Evolutionary conservation across 2,113 vertebrate species (phyloP), one percentile per base, ranked within the genome.

Genomic region (Xiphophorus couchianus): DNA sequence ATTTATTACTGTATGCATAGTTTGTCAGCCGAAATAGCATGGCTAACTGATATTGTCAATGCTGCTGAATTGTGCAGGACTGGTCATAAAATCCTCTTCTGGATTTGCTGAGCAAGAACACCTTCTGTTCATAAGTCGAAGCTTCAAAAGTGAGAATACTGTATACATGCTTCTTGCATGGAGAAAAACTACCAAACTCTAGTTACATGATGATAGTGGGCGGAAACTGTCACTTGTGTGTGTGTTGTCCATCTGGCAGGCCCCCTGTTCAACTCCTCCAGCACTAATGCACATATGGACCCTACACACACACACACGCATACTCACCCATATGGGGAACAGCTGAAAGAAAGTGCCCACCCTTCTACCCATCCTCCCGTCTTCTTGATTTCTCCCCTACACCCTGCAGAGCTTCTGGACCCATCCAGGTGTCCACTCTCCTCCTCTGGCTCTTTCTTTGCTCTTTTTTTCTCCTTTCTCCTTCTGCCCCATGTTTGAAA

Each of bases 261-360:
- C 90, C 91, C 91, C 90, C 90, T 88, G 90, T 90, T 89, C 80
- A 86, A 84, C 85, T 92, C 92, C 92, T 93, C 90, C 80, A 92
- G 92, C 92, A 90, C 83, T 86, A 78, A 85, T 81, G 88, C 86
- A 75, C 92, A 93, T 92, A 93, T 87, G 88, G 90, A 73, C 83
- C n/a, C 14, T 25, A 48, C 44, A 64, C 82, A 79, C 86, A 84
- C 82, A 77, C 78, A 67, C 78, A 67, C 66, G 61, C 66, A 13
- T 13, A 84, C 80, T 71, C 80, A 81, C 83, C 51, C 74, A 72
- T 78, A 78, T 37, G 73, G 82, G 75, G 82, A 89, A 91, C 92
- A 93, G 92, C 92, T 92, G 92, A 91, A 72, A 75, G 87, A 88
- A 80, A 67, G 69, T 74, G 73, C 78, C 87, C 88, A 77, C 77